Conservation (phyloP, 1,140 invertebrate species). For the Pectinophora gossypiella region DNA sequence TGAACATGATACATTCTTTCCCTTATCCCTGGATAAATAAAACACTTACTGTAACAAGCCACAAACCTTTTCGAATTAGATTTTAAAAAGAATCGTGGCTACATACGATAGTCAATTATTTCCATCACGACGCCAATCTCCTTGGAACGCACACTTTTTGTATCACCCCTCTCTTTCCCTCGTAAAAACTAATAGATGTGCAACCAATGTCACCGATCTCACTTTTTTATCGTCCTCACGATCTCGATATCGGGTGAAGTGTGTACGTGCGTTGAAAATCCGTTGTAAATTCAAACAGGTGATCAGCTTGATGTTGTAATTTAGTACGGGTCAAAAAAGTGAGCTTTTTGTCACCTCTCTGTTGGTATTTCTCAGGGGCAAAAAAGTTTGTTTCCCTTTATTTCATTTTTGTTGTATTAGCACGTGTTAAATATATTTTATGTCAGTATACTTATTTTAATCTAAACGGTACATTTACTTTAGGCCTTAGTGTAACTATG, state of each 20-base stretch:
- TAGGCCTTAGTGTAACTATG: too few species aligned
- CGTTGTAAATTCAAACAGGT: slow-evolving; percentile 30
- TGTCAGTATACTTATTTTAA: too few species aligned
- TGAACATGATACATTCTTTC: too few species aligned
- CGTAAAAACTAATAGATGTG: slow-evolving; percentile 14
- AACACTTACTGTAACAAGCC: too few species aligned
- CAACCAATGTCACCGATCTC: slow-evolving; percentile 31
- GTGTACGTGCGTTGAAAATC: slow-evolving; percentile 48
- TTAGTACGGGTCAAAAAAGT: slow-evolving; percentile 20
- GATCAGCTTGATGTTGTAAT: slow-evolving; percentile 36
- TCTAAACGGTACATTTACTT: too few species aligned
- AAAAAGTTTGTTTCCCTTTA: neutral
- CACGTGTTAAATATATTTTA: too few species aligned
- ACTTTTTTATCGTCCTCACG: slow-evolving; percentile 39
- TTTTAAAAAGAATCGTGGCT: too few species aligned
- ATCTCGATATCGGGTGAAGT: slow-evolving; percentile 25
- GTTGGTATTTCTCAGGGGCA: slow-evolving; percentile 25
- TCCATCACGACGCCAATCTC: neutral
- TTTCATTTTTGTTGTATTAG: too few species aligned
- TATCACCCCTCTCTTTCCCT: neutral
- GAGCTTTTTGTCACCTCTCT: slow-evolving; percentile 19
- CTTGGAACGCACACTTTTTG: too few species aligned
- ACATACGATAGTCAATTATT: too few species aligned
- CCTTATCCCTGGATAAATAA: too few species aligned
- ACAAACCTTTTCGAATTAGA: too few species aligned